These are phyloP conservation scores for Porites divaricata DNA, from an alignment of 92 coral and sea anemone species.

Conservation along the genomic window DNA sequence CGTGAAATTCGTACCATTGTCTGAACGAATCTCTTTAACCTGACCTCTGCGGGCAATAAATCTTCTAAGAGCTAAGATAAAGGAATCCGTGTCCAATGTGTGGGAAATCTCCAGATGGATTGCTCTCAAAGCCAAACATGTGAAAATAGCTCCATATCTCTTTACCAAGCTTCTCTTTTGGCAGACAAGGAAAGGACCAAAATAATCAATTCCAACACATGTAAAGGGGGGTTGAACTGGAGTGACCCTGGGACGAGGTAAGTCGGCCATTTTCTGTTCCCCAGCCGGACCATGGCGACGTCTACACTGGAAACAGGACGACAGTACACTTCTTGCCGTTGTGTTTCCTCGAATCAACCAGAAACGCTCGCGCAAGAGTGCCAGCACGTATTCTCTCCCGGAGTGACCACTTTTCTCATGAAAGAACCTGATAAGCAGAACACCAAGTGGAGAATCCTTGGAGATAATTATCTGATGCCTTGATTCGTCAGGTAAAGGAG, in stretches of 20 bases:
- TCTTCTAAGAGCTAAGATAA: slow-evolving; percentile 14
- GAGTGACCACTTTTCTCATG: slow-evolving; percentile 57
- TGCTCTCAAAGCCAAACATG: slow-evolving; percentile 28
- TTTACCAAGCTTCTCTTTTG: slow-evolving; percentile 1
- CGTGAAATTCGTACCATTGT: no score
- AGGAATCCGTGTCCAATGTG: slow-evolving; percentile 30
- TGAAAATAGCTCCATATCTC: slow-evolving; percentile 8
- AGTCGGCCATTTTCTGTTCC: no score
- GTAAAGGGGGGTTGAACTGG: not conserved
- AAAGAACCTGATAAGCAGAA: slow-evolving; percentile 23
- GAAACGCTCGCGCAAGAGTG: slow-evolving; percentile 35
- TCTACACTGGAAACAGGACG: slow-evolving; percentile 29
- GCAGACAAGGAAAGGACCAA: slow-evolving; percentile 3
- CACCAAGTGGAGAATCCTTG: slow-evolving; percentile 25
- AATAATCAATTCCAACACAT: slow-evolving; percentile 16
- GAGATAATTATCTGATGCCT: no score
- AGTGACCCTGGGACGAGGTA: no score
- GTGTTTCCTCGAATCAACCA: slow-evolving; percentile 45
- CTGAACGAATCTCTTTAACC: slow-evolving; percentile 17
- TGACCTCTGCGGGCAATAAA: slow-evolving; percentile 35
- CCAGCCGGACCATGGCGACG: not conserved
- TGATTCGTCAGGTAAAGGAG: no score
- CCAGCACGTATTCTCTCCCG: slow-evolving; percentile 50
- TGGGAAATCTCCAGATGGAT: slow-evolving; percentile 31
- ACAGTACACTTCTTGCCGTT: slow-evolving; percentile 24